Base-by-base conservation (phyloP, 2,888 invertebrate species). In the Drosophila prostipennis region DNA sequence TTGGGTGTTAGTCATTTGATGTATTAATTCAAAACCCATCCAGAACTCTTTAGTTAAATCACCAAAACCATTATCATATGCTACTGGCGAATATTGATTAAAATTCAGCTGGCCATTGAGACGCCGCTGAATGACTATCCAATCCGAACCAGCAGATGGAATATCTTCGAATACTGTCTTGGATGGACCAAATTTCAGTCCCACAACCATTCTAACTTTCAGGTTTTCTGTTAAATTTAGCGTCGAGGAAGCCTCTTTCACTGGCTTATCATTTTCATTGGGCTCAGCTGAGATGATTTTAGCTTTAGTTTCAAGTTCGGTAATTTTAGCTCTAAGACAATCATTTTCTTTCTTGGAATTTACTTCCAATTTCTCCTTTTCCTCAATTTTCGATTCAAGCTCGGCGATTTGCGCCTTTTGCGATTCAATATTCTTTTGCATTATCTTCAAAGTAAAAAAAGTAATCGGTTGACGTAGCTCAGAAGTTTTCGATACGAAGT, bases 151-250 rank as follows among this genome's bases (percentile, higher is more conserved):
- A 14, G 37, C 52, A 23, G 37, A 23, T 7, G 52, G 37, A 11
- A 52, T 36, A 11, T 52, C 14, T 37, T 52, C 52, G 6, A 51
- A 55, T n/a, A 19, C 34, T 49, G 14, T 49, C n/a, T 19, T 16
- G 6, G 34, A 55, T 11, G 16, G 10, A 2, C 16, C 40, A 19
- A 42, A 11, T 10, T n/a, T 36, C 23, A 36, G 10, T 51, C 10
- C 5, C 3, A n/a, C 2, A 36, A 23, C n/a, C 3, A 37, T 0
- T 11, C n/a, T 37, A 1, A 52, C 7, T 37, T 23, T 23, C 0
- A 6, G 11, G 14, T 26, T 11, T 26, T 14, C 6, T 2, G 36
- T 14, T 37, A 23, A 6, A 11, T 37, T 37, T 7, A 37, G 11
- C 0, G 4, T 3, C 3, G 37, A 34, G 34, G 34, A 6, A 6